Evolutionary conservation across 2,113 vertebrate species (phyloP).

Genomic region (Tragelaphus imberbis): DNA sequence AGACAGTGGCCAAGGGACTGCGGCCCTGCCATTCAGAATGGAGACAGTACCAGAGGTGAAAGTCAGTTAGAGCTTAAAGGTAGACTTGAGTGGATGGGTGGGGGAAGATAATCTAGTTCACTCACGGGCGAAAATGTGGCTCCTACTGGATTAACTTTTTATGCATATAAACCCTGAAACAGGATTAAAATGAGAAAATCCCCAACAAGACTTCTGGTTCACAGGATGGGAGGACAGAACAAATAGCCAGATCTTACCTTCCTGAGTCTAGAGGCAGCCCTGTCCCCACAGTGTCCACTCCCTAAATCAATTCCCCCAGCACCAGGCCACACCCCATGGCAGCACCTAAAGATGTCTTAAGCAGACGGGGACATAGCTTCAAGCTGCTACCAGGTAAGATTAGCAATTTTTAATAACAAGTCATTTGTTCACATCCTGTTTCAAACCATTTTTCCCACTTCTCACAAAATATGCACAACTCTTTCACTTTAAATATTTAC

Average conservation of each 20-base stretch:
- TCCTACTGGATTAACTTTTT: conserved; percentile 7
- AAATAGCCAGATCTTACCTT: not conserved
- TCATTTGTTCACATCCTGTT: conserved; percentile 15
- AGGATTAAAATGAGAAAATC: conserved; percentile 39
- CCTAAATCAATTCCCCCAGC: not conserved
- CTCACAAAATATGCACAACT: conserved; percentile 72
- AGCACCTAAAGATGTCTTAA: not conserved
- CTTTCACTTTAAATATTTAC: conserved; percentile 80
- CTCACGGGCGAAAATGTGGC: not conserved
- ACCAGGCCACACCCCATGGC: not conserved
- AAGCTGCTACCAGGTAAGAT: conserved; percentile 10
- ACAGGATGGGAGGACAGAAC: not conserved
- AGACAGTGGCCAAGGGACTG: not conserved
- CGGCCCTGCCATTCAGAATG: not conserved
- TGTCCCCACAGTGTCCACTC: not conserved
- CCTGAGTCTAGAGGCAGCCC: not conserved
- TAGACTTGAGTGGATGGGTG: not conserved
- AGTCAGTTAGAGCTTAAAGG: not conserved
- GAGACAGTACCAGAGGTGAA: not conserved
- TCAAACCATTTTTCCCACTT: conserved; percentile 34
- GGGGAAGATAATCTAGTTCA: conserved; percentile 2
- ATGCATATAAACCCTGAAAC: conserved; percentile 37
- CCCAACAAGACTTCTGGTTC: conserved; percentile 11
- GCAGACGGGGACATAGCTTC: conserved; percentile 1
- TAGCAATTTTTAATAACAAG: conserved; percentile 19